Evolutionary conservation across 2,113 vertebrate species (phyloP).

Genomic region (Forbesichthys papilliferus): DNA sequence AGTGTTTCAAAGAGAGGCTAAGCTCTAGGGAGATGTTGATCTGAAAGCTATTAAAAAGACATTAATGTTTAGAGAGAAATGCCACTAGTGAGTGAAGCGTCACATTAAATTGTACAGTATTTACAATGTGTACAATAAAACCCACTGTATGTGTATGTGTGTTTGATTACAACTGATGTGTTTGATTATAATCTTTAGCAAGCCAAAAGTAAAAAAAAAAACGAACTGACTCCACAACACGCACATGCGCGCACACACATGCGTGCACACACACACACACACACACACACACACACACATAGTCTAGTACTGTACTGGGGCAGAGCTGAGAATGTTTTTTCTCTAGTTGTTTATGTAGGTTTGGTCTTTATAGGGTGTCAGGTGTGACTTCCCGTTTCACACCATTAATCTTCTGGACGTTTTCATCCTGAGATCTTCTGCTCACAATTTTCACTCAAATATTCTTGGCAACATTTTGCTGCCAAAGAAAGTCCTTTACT

Average conservation of each 20-base stretch:
- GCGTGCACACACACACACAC: background rate
- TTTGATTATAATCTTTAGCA: conserved; percentile 10
- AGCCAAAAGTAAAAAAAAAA: background rate
- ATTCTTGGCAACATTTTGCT: background rate
- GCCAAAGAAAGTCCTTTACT: background rate
- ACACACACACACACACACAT: conserved; percentile 18
- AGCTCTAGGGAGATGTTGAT: conserved; percentile 19
- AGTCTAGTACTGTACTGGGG: conserved; percentile 22
- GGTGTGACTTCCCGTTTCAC: conserved; percentile 51
- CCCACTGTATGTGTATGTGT: background rate
- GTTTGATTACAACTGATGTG: background rate
- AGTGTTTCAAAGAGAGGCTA: conserved; percentile 27
- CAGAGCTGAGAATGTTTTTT: conserved; percentile 29
- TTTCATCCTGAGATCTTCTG: conserved; percentile 47
- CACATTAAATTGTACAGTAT: conserved; percentile 2
- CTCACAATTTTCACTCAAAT: conserved; percentile 45
- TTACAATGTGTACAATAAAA: conserved; percentile 1
- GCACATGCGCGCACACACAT: conserved; percentile 6
- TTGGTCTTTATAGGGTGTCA: conserved; percentile 53
- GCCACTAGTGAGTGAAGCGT: conserved; percentile 4
- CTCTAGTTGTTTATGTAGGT: conserved; percentile 50
- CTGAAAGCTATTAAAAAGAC: conserved; percentile 44
- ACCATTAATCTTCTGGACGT: conserved; percentile 58
- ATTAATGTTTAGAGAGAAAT: conserved; percentile 38
- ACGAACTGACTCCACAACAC: background rate